phyloP scores from a whole-genome alignment of 2,113 vertebrate genomes.

The Cottus gobio region DNA sequence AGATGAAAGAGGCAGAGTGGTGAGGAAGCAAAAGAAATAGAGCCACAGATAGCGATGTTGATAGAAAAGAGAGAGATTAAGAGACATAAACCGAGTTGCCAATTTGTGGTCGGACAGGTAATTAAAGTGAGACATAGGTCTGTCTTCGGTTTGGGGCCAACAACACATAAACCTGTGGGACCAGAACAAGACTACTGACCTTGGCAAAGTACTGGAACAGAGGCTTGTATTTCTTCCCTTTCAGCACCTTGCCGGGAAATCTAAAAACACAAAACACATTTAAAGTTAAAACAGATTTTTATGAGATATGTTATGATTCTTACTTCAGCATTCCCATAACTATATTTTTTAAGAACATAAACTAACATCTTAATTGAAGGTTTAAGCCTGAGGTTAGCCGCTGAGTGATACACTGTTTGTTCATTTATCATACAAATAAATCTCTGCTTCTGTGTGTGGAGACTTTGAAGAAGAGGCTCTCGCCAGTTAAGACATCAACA shows the following conservation, averaged over 20 bases:
- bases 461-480: neutral
- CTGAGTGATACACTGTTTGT: conserved; percentile 7
- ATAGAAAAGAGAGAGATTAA: conserved; percentile 1
- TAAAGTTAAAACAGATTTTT: neutral
- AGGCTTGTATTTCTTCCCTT: conserved; percentile 94
- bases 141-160: conserved; percentile 23
- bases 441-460: neutral
- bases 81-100: neutral
- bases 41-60: conserved; percentile 2
- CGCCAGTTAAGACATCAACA: neutral
- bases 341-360: conserved; percentile 2
- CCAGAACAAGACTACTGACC: conserved; percentile 81
- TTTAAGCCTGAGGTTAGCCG: neutral
- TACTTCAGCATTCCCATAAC: neutral
- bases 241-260: conserved; percentile 91
- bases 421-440: conserved; percentile 17
- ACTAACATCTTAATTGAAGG: conserved; percentile 11
- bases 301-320: neutral
- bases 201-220: conserved; percentile 94
- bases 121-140: conserved; percentile 23
- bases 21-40: conserved; percentile 8
- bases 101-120: conserved; percentile 20
- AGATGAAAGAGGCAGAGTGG: neutral
- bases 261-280: conserved; percentile 76
- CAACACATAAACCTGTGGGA: neutral